Conservation (phyloP, 1,140 invertebrate species). For the Scaptomyza montana region DNA sequence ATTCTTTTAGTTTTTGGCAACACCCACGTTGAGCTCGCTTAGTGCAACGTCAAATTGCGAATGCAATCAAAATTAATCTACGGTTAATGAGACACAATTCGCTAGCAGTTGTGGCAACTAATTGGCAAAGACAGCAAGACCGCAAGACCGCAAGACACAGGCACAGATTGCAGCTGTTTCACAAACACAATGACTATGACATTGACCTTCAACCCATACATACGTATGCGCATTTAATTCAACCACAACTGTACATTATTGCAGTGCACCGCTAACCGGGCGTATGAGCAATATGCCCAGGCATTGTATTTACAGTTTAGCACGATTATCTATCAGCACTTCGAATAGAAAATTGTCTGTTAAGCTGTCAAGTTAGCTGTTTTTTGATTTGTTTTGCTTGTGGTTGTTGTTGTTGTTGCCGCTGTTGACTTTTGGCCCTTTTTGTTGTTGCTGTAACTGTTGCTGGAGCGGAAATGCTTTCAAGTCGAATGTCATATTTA, state of each 20-base stretch:
- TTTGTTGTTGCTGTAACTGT: conserved; percentile 2
- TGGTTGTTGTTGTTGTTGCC: neutral
- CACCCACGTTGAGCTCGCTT: conserved; percentile 44
- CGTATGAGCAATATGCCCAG: conserved; percentile 36
- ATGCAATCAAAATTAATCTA: conserved; percentile 72
- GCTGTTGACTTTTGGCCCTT: conserved; percentile 1
- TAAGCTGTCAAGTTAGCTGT: conserved; percentile 3
- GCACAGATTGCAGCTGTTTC: conserved; percentile 20
- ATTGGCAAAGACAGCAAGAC: conserved; percentile 46
- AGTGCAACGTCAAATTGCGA: conserved; percentile 70
- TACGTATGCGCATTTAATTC: conserved; percentile 29
- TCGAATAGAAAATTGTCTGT: conserved; percentile 49
- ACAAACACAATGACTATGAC: conserved; percentile 48
- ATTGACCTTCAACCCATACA: conserved; percentile 57
- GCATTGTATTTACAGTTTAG: conserved; percentile 6
- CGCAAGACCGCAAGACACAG: neutral
- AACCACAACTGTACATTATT: conserved; percentile 8
- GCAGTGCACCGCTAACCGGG: neutral
- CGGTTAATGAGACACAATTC: conserved; percentile 69
- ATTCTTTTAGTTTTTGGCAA: conserved; percentile 47
- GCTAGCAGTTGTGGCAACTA: conserved; percentile 43
- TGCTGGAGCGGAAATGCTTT: conserved; percentile 53
- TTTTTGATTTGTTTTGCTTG: neutral
- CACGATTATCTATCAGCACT: conserved; percentile 8
- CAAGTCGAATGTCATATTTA: conserved; percentile 46